Percentiles rank a stretch among this genome's conserved stretches.
Conservation (phyloP, 2,797 vertebrate genomes). For the Luscinia luscinia region DNA sequence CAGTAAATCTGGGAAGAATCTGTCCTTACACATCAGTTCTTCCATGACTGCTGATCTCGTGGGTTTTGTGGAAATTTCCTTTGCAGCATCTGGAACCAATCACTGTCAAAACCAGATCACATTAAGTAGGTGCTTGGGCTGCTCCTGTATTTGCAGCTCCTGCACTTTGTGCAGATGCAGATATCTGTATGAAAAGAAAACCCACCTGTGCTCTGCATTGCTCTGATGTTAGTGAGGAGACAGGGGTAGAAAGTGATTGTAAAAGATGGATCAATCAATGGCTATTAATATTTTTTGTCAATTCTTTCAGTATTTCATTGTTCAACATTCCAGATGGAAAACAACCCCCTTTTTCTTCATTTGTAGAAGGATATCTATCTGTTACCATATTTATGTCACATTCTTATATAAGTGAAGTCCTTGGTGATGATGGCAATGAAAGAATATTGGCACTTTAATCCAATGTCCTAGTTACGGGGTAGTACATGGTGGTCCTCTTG, state of each 20-base stretch:
- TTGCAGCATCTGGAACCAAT: neutral
- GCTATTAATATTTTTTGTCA: neutral
- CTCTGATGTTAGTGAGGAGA: neutral
- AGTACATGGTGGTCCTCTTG: neutral
- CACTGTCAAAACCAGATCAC: neutral
- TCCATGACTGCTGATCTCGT: neutral
- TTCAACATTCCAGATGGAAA: neutral
- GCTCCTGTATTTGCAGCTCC: neutral
- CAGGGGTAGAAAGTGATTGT: neutral
- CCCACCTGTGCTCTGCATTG: neutral
- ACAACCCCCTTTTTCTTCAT: neutral
- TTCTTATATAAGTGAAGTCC: conserved; percentile 19
- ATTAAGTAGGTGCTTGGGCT: neutral
- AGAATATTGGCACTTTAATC: conserved; percentile 16
- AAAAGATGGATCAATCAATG: neutral
- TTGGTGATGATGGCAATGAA: conserved; percentile 60
- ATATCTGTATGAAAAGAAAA: neutral
- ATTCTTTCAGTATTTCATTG: neutral
- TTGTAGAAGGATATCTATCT: neutral
- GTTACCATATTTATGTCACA: neutral
- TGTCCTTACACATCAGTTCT: neutral
- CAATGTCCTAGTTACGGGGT: neutral
- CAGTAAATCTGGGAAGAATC: neutral
- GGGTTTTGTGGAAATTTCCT: neutral
- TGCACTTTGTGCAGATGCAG: neutral